Base-by-base conservation (phyloP, 2,797 vertebrate species). In the Lophius americanus region DNA sequence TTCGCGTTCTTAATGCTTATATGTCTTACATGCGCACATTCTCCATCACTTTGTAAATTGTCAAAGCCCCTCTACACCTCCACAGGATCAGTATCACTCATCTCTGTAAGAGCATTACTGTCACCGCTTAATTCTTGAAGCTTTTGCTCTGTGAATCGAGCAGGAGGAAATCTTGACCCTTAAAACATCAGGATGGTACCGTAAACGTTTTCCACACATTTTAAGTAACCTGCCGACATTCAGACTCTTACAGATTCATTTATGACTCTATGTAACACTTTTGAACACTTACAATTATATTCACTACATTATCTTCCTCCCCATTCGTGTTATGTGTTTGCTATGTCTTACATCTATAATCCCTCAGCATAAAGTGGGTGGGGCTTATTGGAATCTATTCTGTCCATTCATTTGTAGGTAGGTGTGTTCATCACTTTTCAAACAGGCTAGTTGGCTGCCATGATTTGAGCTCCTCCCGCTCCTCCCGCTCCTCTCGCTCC, bases 381-480 rank as follows among this genome's bases (percentile, higher is more conserved):
- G 43, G 10, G 4, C 3, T 4, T 11, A 44, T 44, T 44, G 43
- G 10, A 44, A 10, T 44, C 10, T 3, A 3, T 42, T 42, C 4
- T 42, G 2, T 44, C 5, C 4, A 11, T 11, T 11, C 10, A 10
- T 44, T 10, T 44, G 43, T 42, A 3, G 6, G 4, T 42, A 9
- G 10, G 3, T 42, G 41, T 42, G 41, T 42, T 9, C 41, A 9
- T 42, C 9, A 9, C 41, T 9, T 9, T 9, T 42, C 41, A 42
- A 42, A 42, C 67, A 56, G 71, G 71, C 51, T 64, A 66, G 73
- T 65, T 64, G 68, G 55, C 56, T 50, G 60, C 68, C 63, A 70
- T 79, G 51, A 80, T 80, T 48, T 53, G 51, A 70, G 74, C 82
- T 71, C 36, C 14, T 66, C 64, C 70, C 23, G 23, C 23, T 23